Conservation (phyloP, 2,113 vertebrate species). For the Myotis brandtii region DNA sequence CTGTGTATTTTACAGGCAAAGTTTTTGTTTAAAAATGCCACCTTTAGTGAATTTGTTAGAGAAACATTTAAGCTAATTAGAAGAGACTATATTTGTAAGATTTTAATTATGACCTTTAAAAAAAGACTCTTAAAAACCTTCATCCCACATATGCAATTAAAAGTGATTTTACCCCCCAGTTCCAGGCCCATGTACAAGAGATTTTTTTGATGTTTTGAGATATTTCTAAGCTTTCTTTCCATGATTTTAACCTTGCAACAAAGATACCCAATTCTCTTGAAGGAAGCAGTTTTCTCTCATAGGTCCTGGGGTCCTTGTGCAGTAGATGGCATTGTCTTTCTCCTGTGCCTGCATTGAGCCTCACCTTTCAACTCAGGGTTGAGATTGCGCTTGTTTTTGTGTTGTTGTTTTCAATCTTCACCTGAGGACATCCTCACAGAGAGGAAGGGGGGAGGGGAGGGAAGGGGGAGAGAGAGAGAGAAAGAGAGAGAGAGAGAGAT, state of each 20-base stretch:
- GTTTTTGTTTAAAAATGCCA: conserved; percentile 27
- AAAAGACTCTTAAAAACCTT: background rate
- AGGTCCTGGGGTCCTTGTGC: background rate
- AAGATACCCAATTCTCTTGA: background rate
- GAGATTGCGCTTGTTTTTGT: background rate
- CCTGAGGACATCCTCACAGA: background rate
- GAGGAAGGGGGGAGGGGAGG: too few relatives aligned
- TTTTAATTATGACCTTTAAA: conserved; percentile 7
- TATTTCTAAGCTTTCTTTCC: background rate
- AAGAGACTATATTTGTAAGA: background rate
- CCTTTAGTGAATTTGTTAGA: conserved; percentile 30
- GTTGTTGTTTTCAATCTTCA: background rate
- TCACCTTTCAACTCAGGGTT: background rate
- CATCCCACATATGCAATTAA: background rate
- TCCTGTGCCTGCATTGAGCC: background rate
- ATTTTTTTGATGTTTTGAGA: conserved; percentile 16
- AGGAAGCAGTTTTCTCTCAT: background rate
- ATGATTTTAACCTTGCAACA: background rate
- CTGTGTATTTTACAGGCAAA: conserved; percentile 11
- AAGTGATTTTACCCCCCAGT: background rate
- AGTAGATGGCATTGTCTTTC: background rate
- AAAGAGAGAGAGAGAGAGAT: too few relatives aligned
- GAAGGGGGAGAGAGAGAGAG: too few relatives aligned
- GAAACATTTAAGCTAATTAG: conserved; percentile 36
- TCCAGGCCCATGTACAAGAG: background rate